These are phyloP conservation scores for Glyptemys insculpta DNA, from an alignment of 2,797 vertebrate species.

Conservation along the genomic window DNA sequence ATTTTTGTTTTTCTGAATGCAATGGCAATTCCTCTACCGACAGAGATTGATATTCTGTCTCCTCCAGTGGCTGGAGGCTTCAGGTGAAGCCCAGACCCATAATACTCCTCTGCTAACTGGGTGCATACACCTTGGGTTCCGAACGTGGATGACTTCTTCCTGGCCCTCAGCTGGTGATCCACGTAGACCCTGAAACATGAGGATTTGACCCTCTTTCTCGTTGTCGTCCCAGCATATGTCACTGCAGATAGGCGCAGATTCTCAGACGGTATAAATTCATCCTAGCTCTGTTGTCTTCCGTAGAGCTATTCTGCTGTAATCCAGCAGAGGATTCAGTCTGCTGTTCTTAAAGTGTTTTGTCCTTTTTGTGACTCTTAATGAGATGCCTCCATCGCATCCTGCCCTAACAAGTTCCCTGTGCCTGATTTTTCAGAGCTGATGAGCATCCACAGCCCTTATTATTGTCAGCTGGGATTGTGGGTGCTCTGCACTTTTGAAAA, in stretches of 20 bases:
- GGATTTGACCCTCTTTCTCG: neutral
- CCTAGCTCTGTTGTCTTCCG: neutral
- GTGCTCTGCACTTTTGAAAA: accelerated
- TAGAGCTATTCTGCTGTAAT: neutral
- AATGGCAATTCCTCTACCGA: neutral
- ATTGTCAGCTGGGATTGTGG: neutral
- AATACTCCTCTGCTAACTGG: neutral
- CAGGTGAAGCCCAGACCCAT: neutral
- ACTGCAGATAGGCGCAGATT: neutral
- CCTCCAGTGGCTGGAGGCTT: accelerated
- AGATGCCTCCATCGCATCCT: neutral
- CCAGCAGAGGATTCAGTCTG: neutral
- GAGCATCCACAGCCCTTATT: accelerated
- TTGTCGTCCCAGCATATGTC: accelerated
- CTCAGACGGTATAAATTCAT: accelerated
- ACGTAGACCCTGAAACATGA: neutral
- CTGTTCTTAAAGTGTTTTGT: neutral
- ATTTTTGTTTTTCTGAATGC: neutral
- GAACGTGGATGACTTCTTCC: neutral
- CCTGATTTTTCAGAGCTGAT: neutral
- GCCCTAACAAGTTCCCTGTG: neutral
- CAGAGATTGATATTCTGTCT: neutral
- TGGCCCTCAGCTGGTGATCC: neutral
- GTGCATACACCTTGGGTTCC: neutral
- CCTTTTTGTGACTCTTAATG: neutral